Evolutionary conservation across 2,113 vertebrate species (phyloP).

Genomic region (Laticauda colubrina): DNA sequence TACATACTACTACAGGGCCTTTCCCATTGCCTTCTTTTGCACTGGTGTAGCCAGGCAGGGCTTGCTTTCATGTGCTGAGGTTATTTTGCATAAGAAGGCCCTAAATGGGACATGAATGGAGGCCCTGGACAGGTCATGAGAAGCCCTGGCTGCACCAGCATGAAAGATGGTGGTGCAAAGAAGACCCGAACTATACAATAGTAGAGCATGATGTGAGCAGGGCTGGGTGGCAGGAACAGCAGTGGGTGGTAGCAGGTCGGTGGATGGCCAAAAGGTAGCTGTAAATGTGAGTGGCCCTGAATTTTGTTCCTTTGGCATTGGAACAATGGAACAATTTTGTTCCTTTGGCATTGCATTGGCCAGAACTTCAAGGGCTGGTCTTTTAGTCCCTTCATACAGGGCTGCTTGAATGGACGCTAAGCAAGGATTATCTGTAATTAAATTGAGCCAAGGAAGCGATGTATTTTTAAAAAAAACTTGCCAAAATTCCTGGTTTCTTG

Average conservation of each 20-base stretch:
- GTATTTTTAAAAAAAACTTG: not conserved
- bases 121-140: not conserved
- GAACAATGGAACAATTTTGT: not conserved
- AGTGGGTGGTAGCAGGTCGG: not conserved
- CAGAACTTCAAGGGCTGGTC: not conserved
- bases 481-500: not conserved
- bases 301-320: too few relatives aligned
- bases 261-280: not conserved
- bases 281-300: not conserved
- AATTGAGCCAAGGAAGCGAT: not conserved
- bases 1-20: not conserved
- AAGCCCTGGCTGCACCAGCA: not conserved
- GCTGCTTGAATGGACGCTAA: too few relatives aligned
- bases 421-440: not conserved
- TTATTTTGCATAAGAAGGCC: not conserved
- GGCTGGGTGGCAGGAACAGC: too few relatives aligned
- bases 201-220: not conserved
- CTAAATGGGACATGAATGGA: not conserved
- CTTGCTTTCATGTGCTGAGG: not conserved
- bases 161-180: not conserved
- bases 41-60: not conserved
- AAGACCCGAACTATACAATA: not conserved
- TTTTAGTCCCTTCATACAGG: not conserved
- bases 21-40: too few relatives aligned
- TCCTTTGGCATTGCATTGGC: not conserved